Evolutionary conservation across 2,888 invertebrate genomes (phyloP).

Genomic region (Standfussiana lucernea): DNA sequence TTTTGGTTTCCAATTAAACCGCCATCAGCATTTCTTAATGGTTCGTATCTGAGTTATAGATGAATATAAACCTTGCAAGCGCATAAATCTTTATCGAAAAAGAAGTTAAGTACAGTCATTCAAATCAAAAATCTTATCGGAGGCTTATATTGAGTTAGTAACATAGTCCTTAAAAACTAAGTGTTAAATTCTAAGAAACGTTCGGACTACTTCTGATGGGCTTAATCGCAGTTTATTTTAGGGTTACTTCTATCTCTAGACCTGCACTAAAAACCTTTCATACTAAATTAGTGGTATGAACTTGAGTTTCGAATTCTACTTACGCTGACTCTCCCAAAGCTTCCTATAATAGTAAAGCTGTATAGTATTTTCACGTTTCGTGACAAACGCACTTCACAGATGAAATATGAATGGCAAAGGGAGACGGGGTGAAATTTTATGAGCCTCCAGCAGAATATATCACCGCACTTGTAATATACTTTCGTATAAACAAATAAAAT

Average conservation of each 20-base stretch:
- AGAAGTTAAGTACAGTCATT: neutral
- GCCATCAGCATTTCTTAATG: neutral
- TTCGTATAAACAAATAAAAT: conserved; percentile 70
- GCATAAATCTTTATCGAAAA: neutral
- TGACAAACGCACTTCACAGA: conserved; percentile 72
- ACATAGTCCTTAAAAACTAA: too few species aligned
- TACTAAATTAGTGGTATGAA: neutral
- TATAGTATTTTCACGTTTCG: conserved; percentile 58
- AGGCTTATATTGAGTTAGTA: too few species aligned
- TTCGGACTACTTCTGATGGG: neutral
- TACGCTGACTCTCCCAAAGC: conserved; percentile 6
- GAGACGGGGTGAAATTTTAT: conserved; percentile 71
- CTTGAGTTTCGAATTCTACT: neutral
- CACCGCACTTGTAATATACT: conserved; percentile 67
- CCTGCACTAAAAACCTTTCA: neutral
- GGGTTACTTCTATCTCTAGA: neutral
- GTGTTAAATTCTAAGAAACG: too few species aligned
- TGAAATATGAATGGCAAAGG: conserved; percentile 71
- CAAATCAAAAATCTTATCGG: too few species aligned
- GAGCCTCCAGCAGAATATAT: conserved; percentile 69
- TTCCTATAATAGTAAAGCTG: conserved; percentile 33
- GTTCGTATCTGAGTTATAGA: neutral
- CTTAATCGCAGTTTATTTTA: neutral
- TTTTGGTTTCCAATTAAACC: neutral
- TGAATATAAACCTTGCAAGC: neutral